These are phyloP conservation scores for Oconnorella tubifera DNA, from an alignment of 2,888 invertebrate species.

Conservation along the genomic window DNA sequence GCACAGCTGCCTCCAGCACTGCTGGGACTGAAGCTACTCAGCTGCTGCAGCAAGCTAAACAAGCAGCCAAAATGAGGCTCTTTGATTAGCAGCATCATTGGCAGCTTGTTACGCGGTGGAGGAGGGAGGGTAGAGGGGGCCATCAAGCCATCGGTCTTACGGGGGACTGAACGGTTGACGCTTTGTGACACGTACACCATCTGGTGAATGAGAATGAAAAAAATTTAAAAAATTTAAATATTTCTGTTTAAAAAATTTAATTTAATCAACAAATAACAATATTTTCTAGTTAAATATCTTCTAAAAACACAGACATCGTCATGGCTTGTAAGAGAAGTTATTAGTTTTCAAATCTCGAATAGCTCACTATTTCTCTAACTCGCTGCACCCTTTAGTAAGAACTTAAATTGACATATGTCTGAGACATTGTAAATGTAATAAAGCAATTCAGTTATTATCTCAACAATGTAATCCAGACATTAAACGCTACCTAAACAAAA, in stretches of 20 bases:
- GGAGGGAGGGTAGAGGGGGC: constrained; percentile 83
- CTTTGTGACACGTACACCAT: constrained; percentile 87
- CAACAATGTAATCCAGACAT: too few species aligned
- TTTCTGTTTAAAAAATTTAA: neutral
- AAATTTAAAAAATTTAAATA: neutral
- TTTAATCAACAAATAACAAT: neutral
- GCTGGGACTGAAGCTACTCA: constrained; percentile 76
- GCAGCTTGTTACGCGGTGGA: constrained; percentile 73
- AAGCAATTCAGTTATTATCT: neutral
- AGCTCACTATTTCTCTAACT: too few species aligned
- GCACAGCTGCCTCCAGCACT: too few species aligned
- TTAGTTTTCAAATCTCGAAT: too few species aligned
- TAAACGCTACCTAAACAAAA: too few species aligned
- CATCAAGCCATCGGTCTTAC: constrained; percentile 69
- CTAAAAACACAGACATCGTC: too few species aligned
- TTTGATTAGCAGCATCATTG: constrained; percentile 77
- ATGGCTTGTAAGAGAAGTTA: too few species aligned
- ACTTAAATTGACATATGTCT: too few species aligned
- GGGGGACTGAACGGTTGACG: constrained; percentile 63
- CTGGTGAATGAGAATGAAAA: too few species aligned
- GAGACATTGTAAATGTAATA: too few species aligned
- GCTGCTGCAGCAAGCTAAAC: constrained; percentile 82
- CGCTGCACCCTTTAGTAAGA: too few species aligned
- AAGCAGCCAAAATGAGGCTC: constrained; percentile 86
- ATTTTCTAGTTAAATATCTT: too few species aligned